Conservation (phyloP, 1,140 invertebrate species). For the Saxidomus purpurata region DNA sequence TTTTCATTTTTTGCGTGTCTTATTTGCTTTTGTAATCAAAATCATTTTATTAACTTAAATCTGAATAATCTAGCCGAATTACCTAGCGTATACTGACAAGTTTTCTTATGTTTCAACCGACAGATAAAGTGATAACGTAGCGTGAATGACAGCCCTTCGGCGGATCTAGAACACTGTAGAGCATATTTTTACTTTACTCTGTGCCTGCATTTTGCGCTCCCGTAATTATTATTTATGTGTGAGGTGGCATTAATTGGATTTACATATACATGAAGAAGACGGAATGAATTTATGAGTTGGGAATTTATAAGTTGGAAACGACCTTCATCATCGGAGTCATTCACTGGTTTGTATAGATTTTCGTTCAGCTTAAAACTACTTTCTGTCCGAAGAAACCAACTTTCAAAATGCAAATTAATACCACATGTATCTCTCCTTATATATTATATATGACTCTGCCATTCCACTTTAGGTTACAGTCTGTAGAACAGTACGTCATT, state of each 20-base stretch:
- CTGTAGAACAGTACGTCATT: too few species aligned
- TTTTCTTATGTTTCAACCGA: constrained; percentile 8
- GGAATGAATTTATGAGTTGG: constrained; percentile 42
- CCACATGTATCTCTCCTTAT: background rate
- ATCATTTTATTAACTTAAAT: constrained; percentile 5
- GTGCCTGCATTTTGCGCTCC: background rate
- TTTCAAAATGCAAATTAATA: too few species aligned
- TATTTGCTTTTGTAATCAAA: background rate
- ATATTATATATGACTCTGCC: too few species aligned
- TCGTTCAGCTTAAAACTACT: too few species aligned
- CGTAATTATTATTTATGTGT: background rate
- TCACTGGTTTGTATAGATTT: background rate
- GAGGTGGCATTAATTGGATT: background rate
- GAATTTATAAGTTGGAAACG: constrained; percentile 28
- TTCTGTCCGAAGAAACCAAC: too few species aligned
- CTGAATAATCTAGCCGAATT: background rate
- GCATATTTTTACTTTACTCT: background rate
- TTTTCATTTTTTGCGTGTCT: background rate
- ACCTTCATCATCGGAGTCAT: background rate
- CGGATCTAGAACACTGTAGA: background rate
- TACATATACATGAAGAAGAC: background rate
- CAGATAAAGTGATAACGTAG: constrained; percentile 21
- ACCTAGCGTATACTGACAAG: background rate
- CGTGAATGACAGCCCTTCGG: background rate
- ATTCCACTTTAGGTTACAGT: too few species aligned